Base-by-base conservation (phyloP, 2,113 vertebrate species). In the Saguinus imperator region DNA sequence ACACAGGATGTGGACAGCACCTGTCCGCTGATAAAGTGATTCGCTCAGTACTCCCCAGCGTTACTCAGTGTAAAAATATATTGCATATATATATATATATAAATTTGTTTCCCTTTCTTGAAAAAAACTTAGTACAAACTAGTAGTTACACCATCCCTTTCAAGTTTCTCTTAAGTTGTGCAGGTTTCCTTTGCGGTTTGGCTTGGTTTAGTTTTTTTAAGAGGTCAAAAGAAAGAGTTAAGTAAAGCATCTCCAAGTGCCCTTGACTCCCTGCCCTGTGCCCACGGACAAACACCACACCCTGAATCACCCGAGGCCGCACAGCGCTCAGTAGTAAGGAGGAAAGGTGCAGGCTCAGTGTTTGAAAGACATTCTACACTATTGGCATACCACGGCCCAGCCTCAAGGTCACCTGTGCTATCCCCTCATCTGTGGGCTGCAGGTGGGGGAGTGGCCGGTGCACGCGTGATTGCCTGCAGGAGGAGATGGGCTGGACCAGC, bases 31-130 rank as follows among this genome's bases (percentile, higher is more conserved):
- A 98, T 97, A 98, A 98, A 98, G 98, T 98, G 97, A 98, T 94
- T 96, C 73, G 93, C 97, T 97, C 97, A 89, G 97, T 95, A 95
- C 97, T 97, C 98, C 95, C 96, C 97, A 95, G 97, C 96, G 97
- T 98, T 98, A 98, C 98, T 98, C 98, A 98, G 98, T 98, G 98
- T 98, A 99, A 98, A 99, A 99, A 98, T 99, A 99, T 97, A 98
- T 97, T 92, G 92, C 98, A 97, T 13, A 97, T 70, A 95, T 97
- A 98, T 98, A 94, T 97, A 95, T 98, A 89, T 95, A 97, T 96
- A 98, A 97, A 98, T 97, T 97, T 98, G 94, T 97, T 98, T 98
- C 97, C 98, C 97, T 98, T 98, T 98, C 98, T 98, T 98, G 98
- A 98, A 98, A 98, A 98, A 98, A 97, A 95, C 96, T 97, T 98